These are phyloP conservation scores for Muscicapa adusta DNA, from an alignment of 2,113 vertebrate genomes.

Conservation along the genomic window DNA sequence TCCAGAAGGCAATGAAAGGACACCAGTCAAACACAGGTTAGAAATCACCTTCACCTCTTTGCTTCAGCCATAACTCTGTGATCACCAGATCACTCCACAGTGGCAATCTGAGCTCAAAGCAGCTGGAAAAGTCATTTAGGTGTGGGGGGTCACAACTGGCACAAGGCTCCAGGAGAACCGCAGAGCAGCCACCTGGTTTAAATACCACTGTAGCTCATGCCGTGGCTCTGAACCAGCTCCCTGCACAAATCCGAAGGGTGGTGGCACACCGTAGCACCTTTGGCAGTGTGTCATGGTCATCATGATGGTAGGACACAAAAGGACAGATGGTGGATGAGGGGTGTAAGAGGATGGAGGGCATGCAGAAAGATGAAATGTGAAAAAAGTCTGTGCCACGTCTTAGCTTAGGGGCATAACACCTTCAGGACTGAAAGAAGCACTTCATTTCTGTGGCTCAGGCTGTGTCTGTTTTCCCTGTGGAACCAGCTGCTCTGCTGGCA, in stretches of 20 bases:
- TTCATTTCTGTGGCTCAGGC: not conserved
- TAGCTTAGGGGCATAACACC: not conserved
- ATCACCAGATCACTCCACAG: not conserved
- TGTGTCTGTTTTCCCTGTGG: not conserved
- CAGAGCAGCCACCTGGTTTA: not conserved
- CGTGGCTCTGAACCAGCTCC: not conserved
- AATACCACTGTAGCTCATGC: not conserved
- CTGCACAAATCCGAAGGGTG: not conserved
- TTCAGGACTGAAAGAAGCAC: not conserved
- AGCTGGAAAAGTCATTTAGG: not conserved
- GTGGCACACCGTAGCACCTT: not conserved
- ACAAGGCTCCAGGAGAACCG: not conserved
- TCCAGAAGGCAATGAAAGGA: not conserved
- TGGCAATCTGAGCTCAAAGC: not conserved
- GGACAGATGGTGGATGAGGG: not conserved
- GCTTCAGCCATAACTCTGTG: not conserved
- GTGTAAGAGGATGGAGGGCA: not conserved
- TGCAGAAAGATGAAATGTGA: not conserved
- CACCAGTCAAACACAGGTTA: not conserved
- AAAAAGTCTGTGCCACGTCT: not conserved
- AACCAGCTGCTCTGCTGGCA: slow-evolving; percentile 38
- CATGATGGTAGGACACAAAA: not conserved
- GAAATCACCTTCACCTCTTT: not conserved
- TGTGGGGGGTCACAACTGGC: not conserved
- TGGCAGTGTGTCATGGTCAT: not conserved